Evolutionary conservation across 1,140 invertebrate species (phyloP), one percentile per base, ranked within the genome.

Genomic region (Penaeus chinensis): DNA sequence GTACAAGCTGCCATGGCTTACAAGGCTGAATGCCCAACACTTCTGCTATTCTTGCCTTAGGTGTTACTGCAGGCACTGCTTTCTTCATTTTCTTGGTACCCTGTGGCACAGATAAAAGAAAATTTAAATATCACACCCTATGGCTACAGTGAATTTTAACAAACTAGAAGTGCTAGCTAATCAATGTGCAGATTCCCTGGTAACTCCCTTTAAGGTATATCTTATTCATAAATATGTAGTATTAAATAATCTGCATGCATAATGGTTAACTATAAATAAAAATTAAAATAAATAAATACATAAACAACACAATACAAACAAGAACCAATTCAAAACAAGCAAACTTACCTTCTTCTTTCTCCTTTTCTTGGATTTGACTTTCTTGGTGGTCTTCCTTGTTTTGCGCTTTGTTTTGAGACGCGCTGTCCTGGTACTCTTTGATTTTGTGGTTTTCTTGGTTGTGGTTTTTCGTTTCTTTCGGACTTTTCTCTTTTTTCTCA

Each of bases 271-370:
- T 2, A 54, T 13, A 2, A 0, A 54, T 11, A 54, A 54, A 54
- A 11, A 54, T 16, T 13, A 11, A 16, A 54, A 54, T 54, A 54
- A 13, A 54, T 54, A 54, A 13, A 54, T 54, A 54, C 7, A 47
- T 47, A 47, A 47, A 47, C 1, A 47, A 47, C 4, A 2, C 0
- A 78, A n/a, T 22, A 11, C 16, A 32, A 78, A 78, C 2, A 42
- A 2, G 1, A 10, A 24, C 10, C 20, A 63, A n/a, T 0, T 18
- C 24, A 24, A 4, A 24, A 4, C 27, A 10, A 79, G 18, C 3
- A 82, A n/a, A 27, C 62, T 61, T 54, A 85, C 91, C 91, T 80
- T 90, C 89, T 71, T 90, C 87, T 89, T 90, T 85, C 27, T 90
- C 85, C 27, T 78, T 90, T 19, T 90, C 79, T 60, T 91, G 82